Conservation (phyloP, 2,113 vertebrate genomes). For the Grantiella picta region DNA sequence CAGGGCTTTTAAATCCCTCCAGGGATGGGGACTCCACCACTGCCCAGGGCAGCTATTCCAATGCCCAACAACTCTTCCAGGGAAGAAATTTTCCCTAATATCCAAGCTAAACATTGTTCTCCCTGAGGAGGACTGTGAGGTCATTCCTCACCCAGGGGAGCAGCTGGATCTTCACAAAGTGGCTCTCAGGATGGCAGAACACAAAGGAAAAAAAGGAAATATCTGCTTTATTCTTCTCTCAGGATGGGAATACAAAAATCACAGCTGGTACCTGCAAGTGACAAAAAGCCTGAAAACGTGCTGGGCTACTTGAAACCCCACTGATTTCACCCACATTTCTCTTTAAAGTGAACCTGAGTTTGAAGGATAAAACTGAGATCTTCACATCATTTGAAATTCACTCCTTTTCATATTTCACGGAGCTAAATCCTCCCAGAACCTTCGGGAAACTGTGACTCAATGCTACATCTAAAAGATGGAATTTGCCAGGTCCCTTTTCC, state of each 20-base stretch:
- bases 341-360: background rate
- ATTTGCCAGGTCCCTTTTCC: background rate
- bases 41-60: background rate
- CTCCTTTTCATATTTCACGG: background rate
- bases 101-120: background rate
- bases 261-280: background rate
- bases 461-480: background rate
- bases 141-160: background rate
- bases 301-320: background rate
- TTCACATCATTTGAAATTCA: background rate
- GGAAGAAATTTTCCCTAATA: background rate
- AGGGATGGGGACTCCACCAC: background rate
- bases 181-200: background rate
- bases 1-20: fast-evolving
- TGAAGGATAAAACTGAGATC: background rate
- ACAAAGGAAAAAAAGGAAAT: background rate
- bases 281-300: background rate
- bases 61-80: background rate
- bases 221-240: background rate
- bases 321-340: background rate
- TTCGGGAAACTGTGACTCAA: background rate
- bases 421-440: background rate
- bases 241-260: background rate
- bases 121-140: background rate
- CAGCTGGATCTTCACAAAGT: background rate